Evolutionary conservation across 1,140 invertebrate genomes (phyloP), one percentile per base, ranked within the genome.

Genomic region (Halictus rubicundus): DNA sequence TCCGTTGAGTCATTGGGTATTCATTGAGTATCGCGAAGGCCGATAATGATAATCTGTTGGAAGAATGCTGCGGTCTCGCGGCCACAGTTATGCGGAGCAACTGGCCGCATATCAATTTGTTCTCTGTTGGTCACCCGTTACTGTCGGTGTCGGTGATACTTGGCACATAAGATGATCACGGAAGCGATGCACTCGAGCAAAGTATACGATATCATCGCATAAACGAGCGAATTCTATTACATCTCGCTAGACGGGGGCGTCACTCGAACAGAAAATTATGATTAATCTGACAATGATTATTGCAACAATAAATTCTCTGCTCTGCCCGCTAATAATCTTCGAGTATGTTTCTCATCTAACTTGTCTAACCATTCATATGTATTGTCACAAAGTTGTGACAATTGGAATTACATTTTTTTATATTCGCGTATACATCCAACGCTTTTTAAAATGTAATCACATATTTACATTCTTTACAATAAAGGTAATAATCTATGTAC

Each of bases 61-160:
- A 82, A 84, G 82, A 82, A 84, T 82, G 79, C 63, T 82, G 80
- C 70, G 80, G 81, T 76, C 42, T 27, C 23, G 25, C 14, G 42
- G 68, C 76, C 81, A 79, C 81, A 82, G 75, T 82, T 85, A 82
- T 82, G 81, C 83, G 64, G 68, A 68, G 42, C 81, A 73, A 64
- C 69, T 69, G 52, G 68, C 74, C 68, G 68, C 73, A 72, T 80
- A 68, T 83, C 78, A 83, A 73, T 82, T 66, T 80, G 68, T 85
- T 81, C 78, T 68, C 68, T 65, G 61, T 59, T 79, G 71, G 59
- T 74, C 72, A 60, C 70, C 71, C 78, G 71, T 82, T 80, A 80
- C 81, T 70, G 68, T 85, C 83, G 52, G 42, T 49, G 60, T 76
- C 72, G 64, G 46, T 64, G 77, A 71, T 66, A 75, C 72, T 59